A percentile compares a stretch with the other conserved stretches of the same genome.
Evolutionary conservation across 1,140 invertebrate genomes (phyloP).

Genomic region (Drosophila ogumai): DNA sequence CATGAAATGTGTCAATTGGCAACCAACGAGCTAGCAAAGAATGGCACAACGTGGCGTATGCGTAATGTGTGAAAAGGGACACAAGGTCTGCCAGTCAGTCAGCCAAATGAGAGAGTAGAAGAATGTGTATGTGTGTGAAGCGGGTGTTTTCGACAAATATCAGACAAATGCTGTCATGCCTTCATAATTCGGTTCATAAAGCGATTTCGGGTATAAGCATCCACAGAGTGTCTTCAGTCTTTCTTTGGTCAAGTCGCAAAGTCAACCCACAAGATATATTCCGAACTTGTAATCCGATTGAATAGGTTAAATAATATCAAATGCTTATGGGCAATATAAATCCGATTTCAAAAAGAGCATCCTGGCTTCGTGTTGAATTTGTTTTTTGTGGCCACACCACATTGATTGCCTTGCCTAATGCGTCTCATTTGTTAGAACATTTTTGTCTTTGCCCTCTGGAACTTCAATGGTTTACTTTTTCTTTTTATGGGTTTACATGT

Average conservation of each 20-base stretch:
- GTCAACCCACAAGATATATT: slow-evolving; percentile 12
- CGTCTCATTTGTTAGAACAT: slow-evolving; percentile 39
- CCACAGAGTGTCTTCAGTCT: background rate
- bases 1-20: slow-evolving; percentile 81
- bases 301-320: slow-evolving; percentile 6
- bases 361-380: background rate
- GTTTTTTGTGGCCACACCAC: background rate
- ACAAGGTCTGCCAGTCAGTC: slow-evolving; percentile 43
- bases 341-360: background rate
- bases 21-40: slow-evolving; percentile 59
- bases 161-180: slow-evolving; percentile 52
- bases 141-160: slow-evolving; percentile 23
- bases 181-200: slow-evolving; percentile 58
- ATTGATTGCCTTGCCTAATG: slow-evolving; percentile 44
- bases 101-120: slow-evolving; percentile 1
- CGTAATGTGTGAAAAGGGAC: slow-evolving; percentile 70
- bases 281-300: background rate
- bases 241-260: slow-evolving; percentile 26
- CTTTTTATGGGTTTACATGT: too few species aligned
- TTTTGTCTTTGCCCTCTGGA: slow-evolving; percentile 11
- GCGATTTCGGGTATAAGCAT: slow-evolving; percentile 26
- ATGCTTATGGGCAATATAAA: background rate
- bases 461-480: background rate
- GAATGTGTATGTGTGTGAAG: background rate
- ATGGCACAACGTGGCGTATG: slow-evolving; percentile 58